phyloP scores from a whole-genome alignment of 2,113 vertebrate genomes.

The Strix uralensis region DNA sequence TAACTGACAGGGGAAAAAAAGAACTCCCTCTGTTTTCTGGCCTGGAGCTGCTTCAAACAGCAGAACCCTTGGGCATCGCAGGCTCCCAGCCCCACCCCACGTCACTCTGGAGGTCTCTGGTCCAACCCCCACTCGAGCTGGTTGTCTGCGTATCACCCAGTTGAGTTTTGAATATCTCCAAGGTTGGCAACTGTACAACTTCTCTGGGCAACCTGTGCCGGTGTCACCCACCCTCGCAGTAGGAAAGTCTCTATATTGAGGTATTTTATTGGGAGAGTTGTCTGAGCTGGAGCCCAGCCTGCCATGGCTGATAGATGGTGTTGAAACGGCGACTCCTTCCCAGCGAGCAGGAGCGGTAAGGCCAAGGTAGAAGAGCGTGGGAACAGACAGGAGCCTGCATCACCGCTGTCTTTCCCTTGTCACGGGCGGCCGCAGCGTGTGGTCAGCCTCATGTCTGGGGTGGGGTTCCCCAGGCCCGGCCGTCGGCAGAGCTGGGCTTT shows the following conservation, averaged over 20 bases:
- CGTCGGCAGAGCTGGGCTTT: neutral
- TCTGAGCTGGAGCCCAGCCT: neutral
- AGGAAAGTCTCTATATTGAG: too few relatives aligned
- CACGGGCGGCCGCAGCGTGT: too few relatives aligned
- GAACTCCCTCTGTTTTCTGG: neutral
- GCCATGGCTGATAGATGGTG: too few relatives aligned
- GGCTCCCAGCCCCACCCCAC: neutral
- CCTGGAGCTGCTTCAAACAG: neutral
- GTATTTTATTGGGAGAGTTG: neutral
- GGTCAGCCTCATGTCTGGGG: neutral
- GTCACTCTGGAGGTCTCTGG: neutral
- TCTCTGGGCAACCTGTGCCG: neutral
- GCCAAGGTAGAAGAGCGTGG: accelerated
- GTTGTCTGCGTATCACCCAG: too few relatives aligned
- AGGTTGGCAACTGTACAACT: neutral
- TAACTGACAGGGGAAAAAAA: neutral
- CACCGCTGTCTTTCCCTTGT: accelerated
- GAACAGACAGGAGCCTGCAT: neutral
- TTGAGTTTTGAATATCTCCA: neutral
- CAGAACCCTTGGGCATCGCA: accelerated
- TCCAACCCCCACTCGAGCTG: neutral
- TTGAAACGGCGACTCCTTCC: neutral
- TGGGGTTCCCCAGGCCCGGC: too few relatives aligned
- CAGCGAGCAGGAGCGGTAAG: neutral
- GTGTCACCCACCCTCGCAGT: neutral